These are phyloP conservation scores for Cephalopterus ornatus DNA, from an alignment of 2,113 vertebrate species.

Conservation along the genomic window DNA sequence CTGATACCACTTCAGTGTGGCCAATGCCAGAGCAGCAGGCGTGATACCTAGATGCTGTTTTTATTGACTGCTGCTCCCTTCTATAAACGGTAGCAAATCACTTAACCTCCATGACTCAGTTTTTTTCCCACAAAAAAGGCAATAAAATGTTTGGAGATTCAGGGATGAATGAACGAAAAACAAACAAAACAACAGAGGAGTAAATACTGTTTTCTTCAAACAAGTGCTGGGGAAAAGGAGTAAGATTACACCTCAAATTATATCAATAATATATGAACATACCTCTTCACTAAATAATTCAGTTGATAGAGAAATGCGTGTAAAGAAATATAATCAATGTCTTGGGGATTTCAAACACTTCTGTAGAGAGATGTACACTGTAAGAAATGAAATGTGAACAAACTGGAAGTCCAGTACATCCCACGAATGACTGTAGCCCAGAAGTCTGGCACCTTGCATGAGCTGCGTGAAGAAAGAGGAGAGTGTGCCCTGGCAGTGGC, in stretches of 20 bases:
- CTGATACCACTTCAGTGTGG: not conserved
- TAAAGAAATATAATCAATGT: conserved; percentile 28
- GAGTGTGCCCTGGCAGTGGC: not conserved
- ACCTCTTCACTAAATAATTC: conserved; percentile 47
- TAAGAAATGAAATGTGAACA: not conserved
- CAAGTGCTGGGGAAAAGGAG: not conserved
- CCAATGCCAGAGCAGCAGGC: not conserved
- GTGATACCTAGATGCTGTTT: not conserved
- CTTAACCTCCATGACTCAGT: not conserved
- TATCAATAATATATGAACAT: conserved; percentile 34
- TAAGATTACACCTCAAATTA: conserved; percentile 14
- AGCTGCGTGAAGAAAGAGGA: not conserved
- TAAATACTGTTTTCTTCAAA: conserved; percentile 8
- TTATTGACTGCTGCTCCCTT: not conserved
- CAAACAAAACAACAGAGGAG: not conserved
- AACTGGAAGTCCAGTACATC: not conserved
- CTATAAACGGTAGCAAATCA: not conserved
- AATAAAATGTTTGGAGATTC: not conserved
- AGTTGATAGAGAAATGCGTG: conserved; percentile 5
- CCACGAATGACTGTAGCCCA: not conserved
- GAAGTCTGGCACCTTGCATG: not conserved
- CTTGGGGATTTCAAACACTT: not conserved
- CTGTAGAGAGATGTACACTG: not conserved
- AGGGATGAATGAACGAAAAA: not conserved
- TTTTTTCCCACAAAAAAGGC: not conserved